Evolutionary conservation across 2,888 invertebrate species (phyloP).

Genomic region (Elysia crispata): DNA sequence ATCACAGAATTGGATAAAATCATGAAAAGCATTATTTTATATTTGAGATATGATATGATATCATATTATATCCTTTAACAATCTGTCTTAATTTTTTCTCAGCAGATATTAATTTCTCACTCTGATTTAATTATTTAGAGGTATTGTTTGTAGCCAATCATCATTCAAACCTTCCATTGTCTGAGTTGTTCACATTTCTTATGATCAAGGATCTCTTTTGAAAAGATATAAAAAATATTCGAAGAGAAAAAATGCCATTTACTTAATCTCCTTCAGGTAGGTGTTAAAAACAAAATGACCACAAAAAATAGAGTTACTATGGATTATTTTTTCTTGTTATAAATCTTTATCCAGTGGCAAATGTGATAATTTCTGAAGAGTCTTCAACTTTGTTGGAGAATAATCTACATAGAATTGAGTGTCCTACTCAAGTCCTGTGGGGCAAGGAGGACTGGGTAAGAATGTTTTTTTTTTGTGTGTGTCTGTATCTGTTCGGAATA

Average conservation of each 20-base stretch:
- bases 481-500: no score
- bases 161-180: no score
- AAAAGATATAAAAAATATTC: no score
- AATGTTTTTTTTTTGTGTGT: no score
- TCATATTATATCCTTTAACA: background rate
- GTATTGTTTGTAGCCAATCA: background rate
- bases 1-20: no score
- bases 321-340: no score
- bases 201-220: no score
- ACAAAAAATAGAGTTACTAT: no score
- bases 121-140: background rate
- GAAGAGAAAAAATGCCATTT: no score
- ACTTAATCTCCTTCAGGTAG: background rate
- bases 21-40: background rate
- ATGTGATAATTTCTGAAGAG: slow-evolving; percentile 39
- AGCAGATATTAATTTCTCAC: background rate
- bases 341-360: slow-evolving; percentile 45
- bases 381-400: slow-evolving; percentile 56
- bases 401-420: slow-evolving; percentile 57
- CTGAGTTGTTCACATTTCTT: no score
- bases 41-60: background rate
- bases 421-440: slow-evolving; percentile 71
- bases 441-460: slow-evolving; percentile 70
- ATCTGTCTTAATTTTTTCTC: background rate
- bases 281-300: no score